Base-by-base conservation (phyloP, 2,113 vertebrate genomes). In the Cygnus atratus region DNA sequence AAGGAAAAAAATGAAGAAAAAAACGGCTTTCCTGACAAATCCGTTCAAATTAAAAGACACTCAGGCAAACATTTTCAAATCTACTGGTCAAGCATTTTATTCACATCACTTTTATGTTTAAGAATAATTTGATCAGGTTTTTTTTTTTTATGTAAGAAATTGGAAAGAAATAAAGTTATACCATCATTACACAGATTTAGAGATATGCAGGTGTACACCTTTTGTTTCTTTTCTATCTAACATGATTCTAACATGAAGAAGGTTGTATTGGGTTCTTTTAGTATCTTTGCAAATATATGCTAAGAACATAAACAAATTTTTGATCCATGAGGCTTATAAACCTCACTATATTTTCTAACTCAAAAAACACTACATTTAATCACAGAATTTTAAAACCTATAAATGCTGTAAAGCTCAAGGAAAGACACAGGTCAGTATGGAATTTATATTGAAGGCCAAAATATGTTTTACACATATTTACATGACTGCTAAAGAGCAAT, bases 401-500 rank as follows among this genome's bases (percentile, higher is more conserved):
- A 2, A 54, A 11, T 2, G 21, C 62, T 86, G 77, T 41, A 82
- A 67, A 89, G 90, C 83, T 87, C 66, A 73, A 67, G 63, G 52
- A 91, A 58, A 81, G 10, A 90, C 31, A 4, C 75, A 68, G 94
- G 97, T 87, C 87, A 87, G 31, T 57, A 79, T 20, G 39, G 57
- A 79, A 58, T 61, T 79, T 78, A 74, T 71, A 87, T 81, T 95
- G 88, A 76, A 94, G 41, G 66, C 76, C 84, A 85, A 97, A 97
- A 89, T 87, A 74, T 12, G 37, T 74, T 93, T 92, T 87, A 90
- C 54, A 94, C 96, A 95, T 95, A 96, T 95, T 97, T 96, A 94
- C 95, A 88, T 62, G 84, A 89, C 79, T 95, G 71, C 74, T 97
- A 87, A 93, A 71, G 62, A 88, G 84, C 90, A 95, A 96, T 96